Evolutionary conservation across 2,888 invertebrate genomes (phyloP), one percentile per base, ranked within the genome.

Genomic region (Galeopsomyia nigrocyanea): DNA sequence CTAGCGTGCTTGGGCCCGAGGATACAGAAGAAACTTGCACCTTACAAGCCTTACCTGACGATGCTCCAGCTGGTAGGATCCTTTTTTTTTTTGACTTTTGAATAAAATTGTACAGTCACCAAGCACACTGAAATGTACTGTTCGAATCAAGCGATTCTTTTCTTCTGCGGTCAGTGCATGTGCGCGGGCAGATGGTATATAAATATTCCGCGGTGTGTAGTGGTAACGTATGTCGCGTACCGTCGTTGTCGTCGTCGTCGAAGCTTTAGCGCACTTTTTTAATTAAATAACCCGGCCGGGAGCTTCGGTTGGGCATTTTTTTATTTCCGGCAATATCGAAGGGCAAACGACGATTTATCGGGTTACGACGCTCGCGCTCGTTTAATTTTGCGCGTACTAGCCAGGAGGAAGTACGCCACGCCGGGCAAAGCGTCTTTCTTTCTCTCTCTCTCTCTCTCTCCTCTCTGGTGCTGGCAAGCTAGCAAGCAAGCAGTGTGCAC

Each of bases 21-120:
- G 53, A 84, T 90, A 77, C 90, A 91, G 80, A 88, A 87, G 22
- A 85, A 84, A 74, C 85, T 93, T 53, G 82, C 82, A 67, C 90
- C 89, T 73, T 89, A 91, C 82, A 94, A 94, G 81, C 85, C 87
- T 60, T 88, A 87, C 80, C 77, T 89, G 60, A 89, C 89, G 14
- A 84, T 87, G 74, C 81, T 92, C 78, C 94, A 94, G 87, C 91
- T 94, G 92, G 90, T 92, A 87, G 82, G 55, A 39, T 26, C 68
- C 60, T 64, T 73, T 77, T 76, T 72, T 61, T 63, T 14, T n/a
- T 49, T 19, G 49, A 64, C 56, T 55, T 65, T 62, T 10, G 13
- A 39, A 13, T 10, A 7, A 10, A 39, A 26, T 39, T 39, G 39
- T 39, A 26, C 7, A 13, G 7, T 39, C 39, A 7, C 13, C 39